Base-by-base conservation (phyloP, 1,140 invertebrate genomes). In the Pachypeltis micranthus region DNA sequence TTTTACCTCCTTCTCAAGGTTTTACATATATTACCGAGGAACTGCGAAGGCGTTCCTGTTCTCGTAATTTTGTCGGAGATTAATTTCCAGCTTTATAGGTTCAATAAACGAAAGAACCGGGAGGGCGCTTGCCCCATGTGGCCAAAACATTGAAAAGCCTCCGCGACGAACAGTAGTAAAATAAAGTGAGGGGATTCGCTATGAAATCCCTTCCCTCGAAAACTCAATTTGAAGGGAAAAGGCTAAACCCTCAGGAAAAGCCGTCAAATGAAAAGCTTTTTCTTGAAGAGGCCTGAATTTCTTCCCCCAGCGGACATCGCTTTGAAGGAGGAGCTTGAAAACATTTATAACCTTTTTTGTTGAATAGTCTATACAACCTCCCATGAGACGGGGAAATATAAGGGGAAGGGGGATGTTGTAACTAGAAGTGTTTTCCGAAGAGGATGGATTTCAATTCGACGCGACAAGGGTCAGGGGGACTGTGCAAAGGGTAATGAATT, bases 251-350 rank as follows among this genome's bases (percentile, higher is more conserved):
- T 51, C 23, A 4, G 19, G 47, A 51, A 51, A 21, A 51, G 47
- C 47, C 47, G 47, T 51, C 47, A 51, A 51, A 51, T 51, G 47
- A 51, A 51, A 51, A 51, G 47, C 47, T 51, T 51, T 51, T 51
- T 51, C 47, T 51, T 51, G 47, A 21, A 51, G 47, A 51, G 47
- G 47, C 47, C 47, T 39, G 12, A 14, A 51, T 21, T 51, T 21
- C 7, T 21, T 51, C 19, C 19, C 47, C n/a, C 21, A 4, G 7
- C 10, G 23, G 47, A 10, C 47, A 4, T 51, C 21, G 47, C 47
- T 21, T 51, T 51, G 47, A 51, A 51, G 47, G 31, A 39, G 31
- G 21, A 21, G 47, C 47, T 51, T 51, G 47, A 21, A 51, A 51
- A 51, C 47, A 51, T 51, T 51, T 51, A 51, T 51, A 51, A 51